phyloP scores from a whole-genome alignment of 2,888 invertebrate species.

The Tenthredo livida region DNA sequence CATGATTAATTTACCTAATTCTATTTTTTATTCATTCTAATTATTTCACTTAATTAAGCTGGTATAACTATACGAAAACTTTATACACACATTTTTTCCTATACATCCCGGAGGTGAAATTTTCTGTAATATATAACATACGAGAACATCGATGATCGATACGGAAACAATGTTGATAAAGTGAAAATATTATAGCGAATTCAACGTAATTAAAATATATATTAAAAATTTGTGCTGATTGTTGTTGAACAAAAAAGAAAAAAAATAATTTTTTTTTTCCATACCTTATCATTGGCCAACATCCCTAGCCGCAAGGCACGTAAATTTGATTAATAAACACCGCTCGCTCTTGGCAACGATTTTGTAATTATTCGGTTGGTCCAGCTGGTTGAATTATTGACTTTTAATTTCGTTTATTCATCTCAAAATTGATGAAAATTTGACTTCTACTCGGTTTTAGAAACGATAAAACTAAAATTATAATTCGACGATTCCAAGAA shows the following conservation, averaged over 20 bases:
- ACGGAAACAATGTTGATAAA: too few relatives aligned
- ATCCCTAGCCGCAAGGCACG: not conserved
- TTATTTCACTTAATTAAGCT: not conserved
- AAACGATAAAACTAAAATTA: not conserved
- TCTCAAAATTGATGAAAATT: not conserved
- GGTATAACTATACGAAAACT: not conserved
- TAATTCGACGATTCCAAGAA: not conserved
- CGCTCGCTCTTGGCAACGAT: not conserved
- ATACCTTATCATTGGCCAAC: not conserved
- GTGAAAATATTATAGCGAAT: not conserved
- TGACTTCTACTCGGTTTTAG: not conserved
- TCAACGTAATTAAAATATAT: not conserved
- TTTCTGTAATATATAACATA: too few relatives aligned
- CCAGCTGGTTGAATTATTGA: not conserved
- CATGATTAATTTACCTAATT: not conserved
- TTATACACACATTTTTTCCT: not conserved
- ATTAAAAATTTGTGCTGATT: not conserved
- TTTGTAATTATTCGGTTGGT: not conserved
- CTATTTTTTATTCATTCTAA: not conserved
- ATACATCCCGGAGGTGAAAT: not conserved
- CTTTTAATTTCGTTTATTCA: not conserved
- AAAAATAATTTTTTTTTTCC: not conserved
- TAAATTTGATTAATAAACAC: slow-evolving; percentile 25
- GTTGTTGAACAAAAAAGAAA: not conserved
- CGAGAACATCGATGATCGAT: too few relatives aligned